Evolutionary conservation across 1,140 invertebrate genomes (phyloP), one percentile per base, ranked within the genome.

Genomic region (Eriocheir sinensis): DNA sequence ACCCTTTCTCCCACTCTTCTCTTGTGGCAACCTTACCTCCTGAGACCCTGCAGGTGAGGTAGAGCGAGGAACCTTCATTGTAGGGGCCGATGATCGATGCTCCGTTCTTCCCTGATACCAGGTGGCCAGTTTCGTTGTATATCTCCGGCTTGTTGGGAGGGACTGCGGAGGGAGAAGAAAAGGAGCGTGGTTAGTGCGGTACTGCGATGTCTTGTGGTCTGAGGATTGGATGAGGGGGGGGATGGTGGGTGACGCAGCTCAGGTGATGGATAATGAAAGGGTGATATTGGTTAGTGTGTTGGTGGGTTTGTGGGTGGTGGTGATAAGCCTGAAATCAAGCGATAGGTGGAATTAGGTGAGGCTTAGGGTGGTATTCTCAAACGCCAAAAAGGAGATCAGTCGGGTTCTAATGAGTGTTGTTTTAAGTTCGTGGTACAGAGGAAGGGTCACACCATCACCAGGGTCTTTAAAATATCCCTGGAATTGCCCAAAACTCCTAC

Each of bases 81-180:
- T 98, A 99, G 85, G 98, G 98, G 86, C 98, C 98, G 48, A 98
- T 98, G 17, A 98, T 96, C 2, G 95, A 60, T 32, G 88, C 95
- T 15, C 72, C 93, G 85, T 97, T 9, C 97, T 97, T 94, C 97
- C 96, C 92, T 3, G 93, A 90, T 92, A 99, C 97, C 96, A 98
- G 97, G 96, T 97, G 97, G 81, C 98, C 98, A 93, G 97, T 97
- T 95, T 98, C 98, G 96, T 98, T 98, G 96, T 98, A 97, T 96
- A 99, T 98, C 94, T 97, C 98, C 44, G 98, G 98, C 96, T 98
- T 98, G 95, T 98, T 97, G 0, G 98, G 98, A 53, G 98, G 98
- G 95, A 98, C 98, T 99, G 97, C 32, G 97, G 96, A 95, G 96
- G 96, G 95, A 95, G 95, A 96, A 95, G 94, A 89, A 92, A 89